Base-by-base conservation (phyloP, 2,797 vertebrate genomes). In the Sarcoramphus papa region DNA sequence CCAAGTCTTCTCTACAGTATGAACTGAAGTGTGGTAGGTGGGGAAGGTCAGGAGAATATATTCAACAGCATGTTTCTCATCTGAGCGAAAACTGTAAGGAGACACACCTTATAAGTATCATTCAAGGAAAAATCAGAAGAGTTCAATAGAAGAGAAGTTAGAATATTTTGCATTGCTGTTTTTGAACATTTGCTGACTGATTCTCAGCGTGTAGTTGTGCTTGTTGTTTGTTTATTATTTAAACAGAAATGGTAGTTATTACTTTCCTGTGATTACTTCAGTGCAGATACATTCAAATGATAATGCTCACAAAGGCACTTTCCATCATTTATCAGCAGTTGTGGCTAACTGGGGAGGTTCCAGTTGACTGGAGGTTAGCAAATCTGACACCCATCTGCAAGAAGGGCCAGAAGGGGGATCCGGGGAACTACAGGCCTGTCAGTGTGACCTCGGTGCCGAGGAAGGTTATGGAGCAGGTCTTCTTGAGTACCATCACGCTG, bases 401-500 rank as follows among this genome's bases (percentile, higher is more conserved):
- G 31, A 43, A 56, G 4, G 5, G 21, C 35, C 0, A 0, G 27
- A 73, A 65, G 14, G 8, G 85, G 12, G 10, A 51, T 17, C 14
- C 1, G 4, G 48, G 25, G 21, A 75, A 2, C 19, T 70, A 14
- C 7, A 7, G 30, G 13, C 15, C 14, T 51, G 4, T 62, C 47
- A 83, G 1, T 1, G 21, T 83, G 63, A 68, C 14, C 37, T 67
- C 0, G 0, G 8, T 57, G 24, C 10, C 0, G 0, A 9, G 9
- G 37, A 74, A 78, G 4, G 1, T 48, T 31, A 43, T 37, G 27
- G 53, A 83, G 18, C 14, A 23, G 12, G 27, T 57, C 10, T 33
- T 25, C 28, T 20, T 48, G 25, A 25, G 8, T 33, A 22, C n/a
- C 28, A 62, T 30, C 10, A 40, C 2, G 3, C 1, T 5, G 27